Base-by-base conservation (phyloP, 35 echinoderm and acorn worm genomes). In the Strongylocentrotus purpuratus region DNA sequence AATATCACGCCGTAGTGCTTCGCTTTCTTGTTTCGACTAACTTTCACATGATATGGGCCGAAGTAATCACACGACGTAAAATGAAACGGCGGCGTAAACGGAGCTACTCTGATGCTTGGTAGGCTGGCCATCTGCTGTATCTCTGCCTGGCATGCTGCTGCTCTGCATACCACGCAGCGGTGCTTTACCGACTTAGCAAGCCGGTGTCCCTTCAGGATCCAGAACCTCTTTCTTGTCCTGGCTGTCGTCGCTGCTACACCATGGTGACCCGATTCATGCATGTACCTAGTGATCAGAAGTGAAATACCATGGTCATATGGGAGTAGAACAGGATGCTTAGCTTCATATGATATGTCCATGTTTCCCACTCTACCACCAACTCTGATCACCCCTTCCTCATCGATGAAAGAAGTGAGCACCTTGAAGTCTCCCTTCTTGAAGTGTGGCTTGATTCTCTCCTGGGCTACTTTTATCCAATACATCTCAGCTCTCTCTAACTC, bases 1-100 rank as follows among this genome's bases (percentile, higher is more conserved):
- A 50, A 50, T 50, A 50, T 8, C 48, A 97, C 96, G 48, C 94
- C 96, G 86, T 97, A 93, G 90, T 97, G 60, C 90, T 97, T 97
- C 32, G 87, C 86, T 25, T n/a, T n/a, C n/a, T n/a, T 97, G 47
- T 97, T 95, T 20, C 96, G 48, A 22, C 87, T 46, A 15, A 95
- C 46, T 46, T 94, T 94, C 15, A 96, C 95, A n/a, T 94, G 32
- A 61, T 93, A 94, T 20, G 95, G 95, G 28, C 94, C 90, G 87
- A 97, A 97, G 94, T 96, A 96, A 46, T 96, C 94, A 48, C 94
- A 95, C 12, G 96, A 41, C 17, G 94, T 96, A 18, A 52, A 95
- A 33, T 97, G 46, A 59, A 97, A 97, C 20, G 96, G 94, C 59
- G 96, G 93, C 45, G 93, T 94, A 0, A 47, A 91, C 20, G 96